These are phyloP conservation scores for Xyrauchen texanus DNA, from an alignment of 2,113 vertebrate genomes.

Conservation along the genomic window DNA sequence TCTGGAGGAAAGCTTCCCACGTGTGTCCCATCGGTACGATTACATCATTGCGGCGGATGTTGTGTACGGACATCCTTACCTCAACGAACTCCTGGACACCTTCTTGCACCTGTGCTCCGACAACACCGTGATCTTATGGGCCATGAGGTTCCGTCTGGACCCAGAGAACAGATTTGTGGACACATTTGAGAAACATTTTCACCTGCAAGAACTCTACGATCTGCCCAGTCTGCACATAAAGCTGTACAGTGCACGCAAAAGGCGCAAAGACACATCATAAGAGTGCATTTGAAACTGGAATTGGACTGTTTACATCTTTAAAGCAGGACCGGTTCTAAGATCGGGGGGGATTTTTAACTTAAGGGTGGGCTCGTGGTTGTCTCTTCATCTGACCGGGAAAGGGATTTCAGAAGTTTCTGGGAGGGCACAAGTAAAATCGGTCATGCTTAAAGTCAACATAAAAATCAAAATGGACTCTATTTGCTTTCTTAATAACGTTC, in stretches of 20 bases:
- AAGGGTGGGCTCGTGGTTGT: too few relatives aligned
- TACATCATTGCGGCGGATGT: conserved; percentile 94
- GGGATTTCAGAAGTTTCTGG: too few relatives aligned
- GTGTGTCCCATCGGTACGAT: conserved; percentile 78
- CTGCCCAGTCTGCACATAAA: conserved; percentile 90
- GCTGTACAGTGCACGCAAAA: conserved; percentile 85
- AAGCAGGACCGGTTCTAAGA: too few relatives aligned
- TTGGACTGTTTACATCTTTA: background rate
- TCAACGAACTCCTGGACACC: conserved; percentile 87
- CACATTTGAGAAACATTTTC: conserved; percentile 81
- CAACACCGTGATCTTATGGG: conserved; percentile 89
- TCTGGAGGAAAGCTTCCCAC: conserved; percentile 84
- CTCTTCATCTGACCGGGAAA: too few relatives aligned
- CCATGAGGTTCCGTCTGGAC: conserved; percentile 90
- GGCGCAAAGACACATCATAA: conserved; percentile 27
- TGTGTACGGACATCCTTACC: conserved; percentile 87
- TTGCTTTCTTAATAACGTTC: too few relatives aligned
- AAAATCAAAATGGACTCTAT: too few relatives aligned
- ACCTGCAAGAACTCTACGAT: conserved; percentile 82
- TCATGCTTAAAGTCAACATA: too few relatives aligned
- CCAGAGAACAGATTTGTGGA: conserved; percentile 87
- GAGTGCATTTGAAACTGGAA: background rate
- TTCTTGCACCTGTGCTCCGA: conserved; percentile 88
- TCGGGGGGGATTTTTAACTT: too few relatives aligned
- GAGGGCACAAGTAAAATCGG: too few relatives aligned